Conservation (phyloP, 2,888 invertebrate genomes). For the Abrostola triplasia region DNA sequence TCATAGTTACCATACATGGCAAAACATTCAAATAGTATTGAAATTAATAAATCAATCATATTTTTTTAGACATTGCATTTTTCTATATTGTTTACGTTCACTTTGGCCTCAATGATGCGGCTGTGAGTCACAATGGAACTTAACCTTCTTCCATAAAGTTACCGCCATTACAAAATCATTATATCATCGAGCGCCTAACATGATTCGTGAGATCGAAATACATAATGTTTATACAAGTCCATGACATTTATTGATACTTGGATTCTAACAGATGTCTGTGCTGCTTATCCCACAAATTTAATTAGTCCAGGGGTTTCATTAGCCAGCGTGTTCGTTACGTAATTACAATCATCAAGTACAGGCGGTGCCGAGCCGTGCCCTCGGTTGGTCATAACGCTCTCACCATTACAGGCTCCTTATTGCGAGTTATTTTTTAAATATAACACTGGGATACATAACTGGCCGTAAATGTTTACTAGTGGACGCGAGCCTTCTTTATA, state of each 20-base stretch:
- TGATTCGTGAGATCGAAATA: slow-evolving; percentile 35
- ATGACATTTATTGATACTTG: slow-evolving; percentile 19
- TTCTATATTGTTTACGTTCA: slow-evolving; percentile 44
- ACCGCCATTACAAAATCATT: slow-evolving; percentile 43
- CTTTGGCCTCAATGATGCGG: slow-evolving; percentile 43
- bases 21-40: too few relatives aligned
- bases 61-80: slow-evolving; percentile 39
- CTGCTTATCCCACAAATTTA: slow-evolving; percentile 66
- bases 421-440: slow-evolving; percentile 34
- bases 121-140: slow-evolving; percentile 49
- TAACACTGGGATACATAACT: slow-evolving; percentile 20
- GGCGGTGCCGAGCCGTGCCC: slow-evolving; percentile 65
- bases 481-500: slow-evolving; percentile 13
- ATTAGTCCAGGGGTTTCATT: slow-evolving; percentile 73
- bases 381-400: slow-evolving; percentile 27
- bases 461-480: slow-evolving; percentile 18
- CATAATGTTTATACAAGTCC: slow-evolving; percentile 27
- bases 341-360: slow-evolving; percentile 75
- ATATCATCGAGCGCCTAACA: slow-evolving; percentile 36
- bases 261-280: slow-evolving; percentile 29
- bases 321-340: slow-evolving; percentile 64
- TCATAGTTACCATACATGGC: too few relatives aligned
- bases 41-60: slow-evolving; percentile 25
- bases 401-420: slow-evolving; percentile 20
- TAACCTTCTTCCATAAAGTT: slow-evolving; percentile 48